phyloP scores from a whole-genome alignment of 1,140 invertebrate species.

The Drosophila fuyamai region DNA sequence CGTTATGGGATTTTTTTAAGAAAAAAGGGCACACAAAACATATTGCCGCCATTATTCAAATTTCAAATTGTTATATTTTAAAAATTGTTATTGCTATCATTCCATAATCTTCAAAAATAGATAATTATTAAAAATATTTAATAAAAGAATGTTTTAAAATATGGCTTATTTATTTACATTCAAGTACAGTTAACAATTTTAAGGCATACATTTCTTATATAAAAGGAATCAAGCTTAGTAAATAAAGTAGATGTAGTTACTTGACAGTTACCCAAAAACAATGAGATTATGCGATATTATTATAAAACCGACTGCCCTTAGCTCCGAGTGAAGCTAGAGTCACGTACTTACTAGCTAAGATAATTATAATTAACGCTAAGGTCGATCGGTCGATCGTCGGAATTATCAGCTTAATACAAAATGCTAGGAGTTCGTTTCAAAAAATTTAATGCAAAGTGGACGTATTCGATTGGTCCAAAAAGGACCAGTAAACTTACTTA shows the following conservation, averaged over 20 bases:
- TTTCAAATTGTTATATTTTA: too few species aligned
- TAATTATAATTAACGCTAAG: slow-evolving; percentile 32
- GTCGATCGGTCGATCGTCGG: slow-evolving; percentile 30
- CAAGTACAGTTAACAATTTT: slow-evolving; percentile 73
- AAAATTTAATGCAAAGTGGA: slow-evolving; percentile 41
- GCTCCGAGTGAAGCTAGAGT: slow-evolving; percentile 21
- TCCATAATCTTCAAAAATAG: too few species aligned
- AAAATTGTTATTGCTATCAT: too few species aligned
- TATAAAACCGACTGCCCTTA: slow-evolving; percentile 25
- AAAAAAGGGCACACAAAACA: too few species aligned
- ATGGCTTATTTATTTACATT: slow-evolving; percentile 74
- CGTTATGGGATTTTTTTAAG: too few species aligned
- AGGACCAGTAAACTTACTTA: slow-evolving; percentile 46
- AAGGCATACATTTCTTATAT: slow-evolving; percentile 50
- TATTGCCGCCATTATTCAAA: too few species aligned
- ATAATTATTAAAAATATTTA: too few species aligned
- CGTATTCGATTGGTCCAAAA: slow-evolving; percentile 53
- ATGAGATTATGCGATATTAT: slow-evolving; percentile 25
- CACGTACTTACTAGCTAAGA: slow-evolving; percentile 29
- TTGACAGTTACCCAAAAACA: slow-evolving; percentile 45
- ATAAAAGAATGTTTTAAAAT: slow-evolving; percentile 47
- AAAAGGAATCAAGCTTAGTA: slow-evolving; percentile 56
- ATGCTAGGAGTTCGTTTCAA: slow-evolving; percentile 35
- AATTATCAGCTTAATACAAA: slow-evolving; percentile 40
- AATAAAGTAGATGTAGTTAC: slow-evolving; percentile 41